Evolutionary conservation across 1,140 invertebrate species (phyloP), one percentile per base, ranked within the genome.

Genomic region (Hylaeus volcanicus): DNA sequence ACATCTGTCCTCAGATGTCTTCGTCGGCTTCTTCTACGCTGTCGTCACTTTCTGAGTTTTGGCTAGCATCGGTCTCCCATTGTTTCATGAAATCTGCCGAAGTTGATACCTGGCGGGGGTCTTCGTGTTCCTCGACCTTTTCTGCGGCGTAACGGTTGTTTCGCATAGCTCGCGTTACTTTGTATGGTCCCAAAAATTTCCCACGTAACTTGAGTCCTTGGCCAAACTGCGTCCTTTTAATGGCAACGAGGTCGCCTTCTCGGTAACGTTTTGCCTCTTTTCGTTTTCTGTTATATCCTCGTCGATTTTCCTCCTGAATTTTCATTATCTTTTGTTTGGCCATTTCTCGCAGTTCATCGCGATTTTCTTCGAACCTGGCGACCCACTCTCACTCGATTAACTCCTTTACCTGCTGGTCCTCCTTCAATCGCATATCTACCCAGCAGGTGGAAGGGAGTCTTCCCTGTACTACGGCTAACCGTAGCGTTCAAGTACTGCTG

Each of bases 311-410:
- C 26, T 92, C 88, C 63, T 91, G 90, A 12, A 88, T 77, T 60
- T 87, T 86, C 9, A 48, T 1, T 9, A 93, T 92, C 43, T 88
- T 79, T 72, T 86, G 53, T 63, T 78, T 86, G 0, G 89, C 88
- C 11, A 86, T 66, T 12, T 81, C 43, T 66, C 89, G 61, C 48
- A 86, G 9, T 64, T 86, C 51, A n/a, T 91, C 74, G 86, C 70
- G 68, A 43, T 71, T 87, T 74, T 73, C 80, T 60, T 80, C 15
- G 26, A 51, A 51, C 4, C 4, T 5, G 8, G 8, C 48, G 8
- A 8, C 48, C 4, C 4, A 5, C 8, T 51, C 48, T 8, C 8
- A 0, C 8, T 51, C 48, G 4, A 51, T 5, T 5, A 51, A 5
- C 8, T 51, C 48, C 48, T 51, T 51, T 5, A 51, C 8, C 8